Conservation (phyloP, 2,888 invertebrate genomes). For the Dorcus parallelipipedus region DNA sequence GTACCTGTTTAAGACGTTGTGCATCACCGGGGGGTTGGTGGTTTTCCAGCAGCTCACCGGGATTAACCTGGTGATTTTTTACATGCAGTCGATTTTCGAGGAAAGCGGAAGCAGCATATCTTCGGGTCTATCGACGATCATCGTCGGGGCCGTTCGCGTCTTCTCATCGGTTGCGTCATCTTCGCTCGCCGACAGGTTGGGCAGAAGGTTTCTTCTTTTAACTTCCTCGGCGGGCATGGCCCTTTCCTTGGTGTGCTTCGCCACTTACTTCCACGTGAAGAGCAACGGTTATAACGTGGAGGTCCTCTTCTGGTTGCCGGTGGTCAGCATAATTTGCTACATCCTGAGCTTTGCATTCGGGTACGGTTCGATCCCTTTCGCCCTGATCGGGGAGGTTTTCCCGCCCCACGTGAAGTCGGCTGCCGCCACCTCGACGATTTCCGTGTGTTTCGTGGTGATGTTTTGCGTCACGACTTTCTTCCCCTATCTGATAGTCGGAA, state of each 20-base stretch:
- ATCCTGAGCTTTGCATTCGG: constrained; percentile 71
- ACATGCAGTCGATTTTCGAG: constrained; percentile 68
- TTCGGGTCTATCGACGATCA: constrained; percentile 66
- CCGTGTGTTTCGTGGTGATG: constrained; percentile 69
- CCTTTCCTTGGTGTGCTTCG: constrained; percentile 64
- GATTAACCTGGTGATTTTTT: constrained; percentile 74
- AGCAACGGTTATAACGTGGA: constrained; percentile 51
- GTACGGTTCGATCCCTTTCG: constrained; percentile 74
- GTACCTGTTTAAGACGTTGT: constrained; percentile 45
- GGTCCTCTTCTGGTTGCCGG: constrained; percentile 67
- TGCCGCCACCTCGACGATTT: constrained; percentile 72
- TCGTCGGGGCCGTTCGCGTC: constrained; percentile 73
- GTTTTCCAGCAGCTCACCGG: constrained; percentile 51
- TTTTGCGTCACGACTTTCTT: constrained; percentile 73
- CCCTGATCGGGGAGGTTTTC: constrained; percentile 76
- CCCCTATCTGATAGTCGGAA: constrained; percentile 52
- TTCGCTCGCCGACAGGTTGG: constrained; percentile 71
- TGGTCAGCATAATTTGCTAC: constrained; percentile 66
- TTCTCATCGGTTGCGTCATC: constrained; percentile 66
- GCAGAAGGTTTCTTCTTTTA: constrained; percentile 67
- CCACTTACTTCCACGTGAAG: constrained; percentile 69
- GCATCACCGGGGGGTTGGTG: constrained; percentile 40
- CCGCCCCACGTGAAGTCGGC: constrained; percentile 70
- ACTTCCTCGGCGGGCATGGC: constrained; percentile 64
- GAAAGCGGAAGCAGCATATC: constrained; percentile 45